These are phyloP conservation scores for Cyrtorhinus lividipennis DNA, from an alignment of 1,140 invertebrate species.

Conservation along the genomic window DNA sequence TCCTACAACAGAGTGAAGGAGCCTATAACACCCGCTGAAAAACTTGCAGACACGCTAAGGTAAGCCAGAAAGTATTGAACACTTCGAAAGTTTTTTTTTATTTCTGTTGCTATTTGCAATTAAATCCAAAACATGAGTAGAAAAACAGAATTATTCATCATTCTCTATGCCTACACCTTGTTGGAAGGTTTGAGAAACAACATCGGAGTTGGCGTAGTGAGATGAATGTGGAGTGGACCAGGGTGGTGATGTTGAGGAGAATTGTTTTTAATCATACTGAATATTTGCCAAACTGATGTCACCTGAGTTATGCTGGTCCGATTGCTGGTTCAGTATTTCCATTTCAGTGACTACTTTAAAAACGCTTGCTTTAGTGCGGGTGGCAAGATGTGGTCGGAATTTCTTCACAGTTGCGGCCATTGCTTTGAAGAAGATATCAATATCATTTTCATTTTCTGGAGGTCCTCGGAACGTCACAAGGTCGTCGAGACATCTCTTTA, in stretches of 20 bases:
- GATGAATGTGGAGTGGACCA: background rate
- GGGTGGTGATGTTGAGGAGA: background rate
- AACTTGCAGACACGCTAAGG: background rate
- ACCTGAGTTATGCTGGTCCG: too few relatives aligned
- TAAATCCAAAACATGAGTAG: background rate
- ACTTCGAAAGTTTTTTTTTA: too few relatives aligned
- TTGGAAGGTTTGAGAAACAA: too few relatives aligned
- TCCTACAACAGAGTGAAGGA: too few relatives aligned
- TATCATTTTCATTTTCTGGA: background rate
- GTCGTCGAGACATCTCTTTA: background rate
- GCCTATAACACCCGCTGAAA: too few relatives aligned
- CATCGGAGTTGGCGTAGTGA: too few relatives aligned
- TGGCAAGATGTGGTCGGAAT: slow-evolving; percentile 4
- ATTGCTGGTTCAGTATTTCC: background rate
- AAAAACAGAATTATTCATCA: background rate
- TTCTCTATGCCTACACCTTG: background rate
- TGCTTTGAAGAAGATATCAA: slow-evolving; percentile 2
- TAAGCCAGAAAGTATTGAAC: background rate
- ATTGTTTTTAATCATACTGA: too few relatives aligned
- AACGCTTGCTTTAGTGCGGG: background rate
- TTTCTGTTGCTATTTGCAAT: too few relatives aligned
- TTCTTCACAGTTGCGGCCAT: background rate
- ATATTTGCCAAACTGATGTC: background rate
- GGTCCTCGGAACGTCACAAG: background rate
- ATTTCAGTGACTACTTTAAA: slow-evolving; percentile 1